Evolutionary conservation across 2,888 invertebrate genomes (phyloP).

Genomic region (Hypsopygia costalis): DNA sequence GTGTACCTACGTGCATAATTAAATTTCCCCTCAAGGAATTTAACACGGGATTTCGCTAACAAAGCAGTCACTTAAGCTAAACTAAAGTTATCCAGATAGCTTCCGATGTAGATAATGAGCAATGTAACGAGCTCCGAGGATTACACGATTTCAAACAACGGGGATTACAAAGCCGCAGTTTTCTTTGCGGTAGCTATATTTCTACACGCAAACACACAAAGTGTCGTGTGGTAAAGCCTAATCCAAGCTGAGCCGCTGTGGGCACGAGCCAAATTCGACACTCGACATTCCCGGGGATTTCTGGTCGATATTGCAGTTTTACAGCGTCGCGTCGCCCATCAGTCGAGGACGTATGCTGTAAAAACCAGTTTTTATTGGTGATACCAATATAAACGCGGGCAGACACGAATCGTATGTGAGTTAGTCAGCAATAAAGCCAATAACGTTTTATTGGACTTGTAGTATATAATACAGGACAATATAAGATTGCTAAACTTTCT

Average conservation of each 20-base stretch:
- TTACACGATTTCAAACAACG: not conserved
- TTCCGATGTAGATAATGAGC: not conserved
- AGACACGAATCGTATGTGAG: not conserved
- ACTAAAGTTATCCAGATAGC: conserved; percentile 1
- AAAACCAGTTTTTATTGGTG: not conserved
- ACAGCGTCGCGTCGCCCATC: conserved; percentile 3
- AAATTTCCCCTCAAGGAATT: not conserved
- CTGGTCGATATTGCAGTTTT: conserved; percentile 18
- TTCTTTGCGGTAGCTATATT: not conserved
- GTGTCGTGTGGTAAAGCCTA: conserved; percentile 25
- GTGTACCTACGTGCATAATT: too few relatives aligned
- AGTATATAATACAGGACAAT: too few relatives aligned
- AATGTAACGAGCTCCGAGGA: not conserved
- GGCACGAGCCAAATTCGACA: conserved; percentile 33
- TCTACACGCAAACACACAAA: conserved; percentile 1
- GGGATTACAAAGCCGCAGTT: not conserved
- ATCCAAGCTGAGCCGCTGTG: conserved; percentile 32
- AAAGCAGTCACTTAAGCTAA: conserved; percentile 1
- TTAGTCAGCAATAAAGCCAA: not conserved
- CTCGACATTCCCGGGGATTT: conserved; percentile 26
- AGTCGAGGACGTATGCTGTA: not conserved
- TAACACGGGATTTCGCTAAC: conserved; percentile 1
- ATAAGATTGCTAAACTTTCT: too few relatives aligned
- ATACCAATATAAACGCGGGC: not conserved
- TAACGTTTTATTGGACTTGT: not conserved